phyloP scores from a whole-genome alignment of 1,140 invertebrate species.

The Macrosteles quadrilineatus region DNA sequence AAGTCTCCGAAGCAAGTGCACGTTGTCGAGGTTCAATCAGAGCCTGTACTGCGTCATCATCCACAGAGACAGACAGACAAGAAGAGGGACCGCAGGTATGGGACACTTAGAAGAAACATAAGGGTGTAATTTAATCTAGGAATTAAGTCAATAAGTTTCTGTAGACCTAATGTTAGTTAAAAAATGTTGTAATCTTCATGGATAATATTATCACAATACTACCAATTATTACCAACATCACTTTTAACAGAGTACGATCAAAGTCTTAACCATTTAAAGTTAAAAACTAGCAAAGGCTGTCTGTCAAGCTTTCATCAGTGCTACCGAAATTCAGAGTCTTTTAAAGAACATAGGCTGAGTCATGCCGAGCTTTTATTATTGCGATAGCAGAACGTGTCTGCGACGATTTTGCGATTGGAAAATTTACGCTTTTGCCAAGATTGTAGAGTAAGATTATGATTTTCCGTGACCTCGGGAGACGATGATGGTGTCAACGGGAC shows the following conservation, averaged over 20 bases:
- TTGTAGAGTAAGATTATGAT: too few relatives aligned
- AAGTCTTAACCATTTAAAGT: background rate
- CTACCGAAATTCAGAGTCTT: too few relatives aligned
- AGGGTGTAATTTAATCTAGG: background rate
- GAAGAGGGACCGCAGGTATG: conserved; percentile 6
- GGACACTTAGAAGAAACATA: background rate
- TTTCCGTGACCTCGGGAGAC: too few relatives aligned
- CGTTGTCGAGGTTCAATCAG: background rate
- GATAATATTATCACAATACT: background rate
- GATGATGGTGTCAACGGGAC: too few relatives aligned
- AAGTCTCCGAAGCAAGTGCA: background rate
- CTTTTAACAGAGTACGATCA: background rate
- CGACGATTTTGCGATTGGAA: too few relatives aligned
- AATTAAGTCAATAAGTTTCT: background rate
- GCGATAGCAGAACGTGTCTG: too few relatives aligned
- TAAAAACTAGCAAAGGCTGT: too few relatives aligned
- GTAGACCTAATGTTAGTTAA: background rate
- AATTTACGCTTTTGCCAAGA: too few relatives aligned
- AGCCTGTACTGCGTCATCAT: background rate
- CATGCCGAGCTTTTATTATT: too few relatives aligned
- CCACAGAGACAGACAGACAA: background rate
- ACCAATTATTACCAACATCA: background rate
- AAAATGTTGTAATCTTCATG: background rate
- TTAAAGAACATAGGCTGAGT: too few relatives aligned
- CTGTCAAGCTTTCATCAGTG: too few relatives aligned